Conservation (phyloP, 1,140 invertebrate genomes). For the Lepidostoma basale region DNA sequence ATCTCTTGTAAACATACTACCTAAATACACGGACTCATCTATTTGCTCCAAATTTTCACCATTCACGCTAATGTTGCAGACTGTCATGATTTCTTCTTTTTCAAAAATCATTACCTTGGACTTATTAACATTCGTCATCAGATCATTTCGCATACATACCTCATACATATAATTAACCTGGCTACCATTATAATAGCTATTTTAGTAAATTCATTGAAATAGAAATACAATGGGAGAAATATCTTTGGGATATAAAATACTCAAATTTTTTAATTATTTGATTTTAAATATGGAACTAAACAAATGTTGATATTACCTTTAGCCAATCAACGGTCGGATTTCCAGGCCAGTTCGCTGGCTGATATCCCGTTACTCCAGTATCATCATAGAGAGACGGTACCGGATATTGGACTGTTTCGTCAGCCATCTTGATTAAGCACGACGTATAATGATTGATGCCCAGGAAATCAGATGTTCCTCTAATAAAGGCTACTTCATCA, state of each 20-base stretch:
- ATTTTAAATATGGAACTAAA: neutral
- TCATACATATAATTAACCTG: no score
- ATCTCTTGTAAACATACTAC: no score
- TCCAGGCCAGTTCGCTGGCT: neutral
- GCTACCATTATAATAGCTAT: no score
- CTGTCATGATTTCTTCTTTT: no score
- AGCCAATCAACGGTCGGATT: neutral
- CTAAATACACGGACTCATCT: no score
- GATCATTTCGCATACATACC: no score
- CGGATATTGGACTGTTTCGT: constrained; percentile 52
- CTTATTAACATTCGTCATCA: no score
- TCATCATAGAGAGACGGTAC: constrained; percentile 1
- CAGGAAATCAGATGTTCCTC: constrained; percentile 67
- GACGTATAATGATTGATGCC: constrained; percentile 67
- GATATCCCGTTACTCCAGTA: neutral
- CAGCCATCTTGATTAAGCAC: constrained; percentile 54
- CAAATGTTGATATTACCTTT: neutral
- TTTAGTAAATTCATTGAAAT: no score
- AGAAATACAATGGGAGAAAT: no score
- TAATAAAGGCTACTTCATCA: constrained; percentile 62
- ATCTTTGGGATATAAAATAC: neutral
- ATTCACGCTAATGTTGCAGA: no score
- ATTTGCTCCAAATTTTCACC: no score
- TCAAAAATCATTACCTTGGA: no score
- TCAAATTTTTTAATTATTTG: neutral